These are phyloP conservation scores for Magallana angulata DNA, from an alignment of 1,140 invertebrate species.

Conservation along the genomic window DNA sequence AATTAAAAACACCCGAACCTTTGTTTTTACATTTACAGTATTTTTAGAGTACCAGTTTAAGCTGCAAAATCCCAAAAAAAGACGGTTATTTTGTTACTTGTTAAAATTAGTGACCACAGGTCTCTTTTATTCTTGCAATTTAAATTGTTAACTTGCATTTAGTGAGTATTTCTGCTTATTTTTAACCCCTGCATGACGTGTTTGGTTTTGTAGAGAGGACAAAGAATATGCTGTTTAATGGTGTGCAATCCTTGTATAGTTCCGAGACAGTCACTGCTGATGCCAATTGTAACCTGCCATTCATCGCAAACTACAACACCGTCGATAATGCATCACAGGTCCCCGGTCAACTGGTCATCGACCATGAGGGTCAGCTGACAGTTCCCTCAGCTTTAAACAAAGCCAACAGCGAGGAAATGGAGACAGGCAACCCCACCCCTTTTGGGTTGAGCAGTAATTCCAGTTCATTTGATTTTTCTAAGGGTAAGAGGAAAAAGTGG, in stretches of 20 bases:
- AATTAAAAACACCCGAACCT: too few species aligned
- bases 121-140: too few species aligned
- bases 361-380: slow-evolving; percentile 47
- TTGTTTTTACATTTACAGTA: too few species aligned
- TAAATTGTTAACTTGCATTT: too few species aligned
- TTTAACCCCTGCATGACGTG: too few species aligned
- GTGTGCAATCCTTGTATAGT: slow-evolving; percentile 56
- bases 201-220: slow-evolving; percentile 58
- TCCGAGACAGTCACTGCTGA: slow-evolving; percentile 43
- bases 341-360: slow-evolving; percentile 51
- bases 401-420: neutral
- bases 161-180: too few species aligned
- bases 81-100: too few species aligned
- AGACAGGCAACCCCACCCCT: neutral
- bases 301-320: slow-evolving; percentile 1
- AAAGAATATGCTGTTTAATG: slow-evolving; percentile 61
- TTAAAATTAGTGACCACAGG: too few species aligned
- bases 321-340: neutral
- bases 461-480: slow-evolving; percentile 29
- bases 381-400: neutral
- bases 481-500: slow-evolving; percentile 5
- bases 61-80: too few species aligned
- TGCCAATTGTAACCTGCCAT: slow-evolving; percentile 60
- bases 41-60: too few species aligned
- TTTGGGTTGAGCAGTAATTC: slow-evolving; percentile 40